Percentiles rank a stretch among this genome's conserved stretches.
Conservation (phyloP, 2,888 invertebrate species). For the Heliconius ethilla region DNA sequence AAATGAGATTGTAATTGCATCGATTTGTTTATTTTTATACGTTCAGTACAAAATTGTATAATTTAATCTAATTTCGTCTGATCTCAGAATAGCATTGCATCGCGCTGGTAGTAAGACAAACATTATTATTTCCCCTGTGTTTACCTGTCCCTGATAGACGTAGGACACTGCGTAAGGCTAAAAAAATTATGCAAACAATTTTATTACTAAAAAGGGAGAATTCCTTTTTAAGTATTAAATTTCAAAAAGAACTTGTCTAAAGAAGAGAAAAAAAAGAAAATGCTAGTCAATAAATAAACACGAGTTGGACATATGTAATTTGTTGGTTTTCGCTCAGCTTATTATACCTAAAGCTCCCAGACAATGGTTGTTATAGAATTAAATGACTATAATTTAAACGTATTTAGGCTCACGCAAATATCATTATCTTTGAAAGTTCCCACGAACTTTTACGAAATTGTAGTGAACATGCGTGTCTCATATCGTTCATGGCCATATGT, state of each 20-base stretch:
- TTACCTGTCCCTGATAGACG: too few species aligned
- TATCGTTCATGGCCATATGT: background rate
- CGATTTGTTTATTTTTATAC: conserved; percentile 44
- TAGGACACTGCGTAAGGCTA: too few species aligned
- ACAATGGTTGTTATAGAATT: conserved; percentile 27
- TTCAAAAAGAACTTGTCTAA: background rate
- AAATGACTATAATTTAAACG: conserved; percentile 27
- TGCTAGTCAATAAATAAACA: background rate
- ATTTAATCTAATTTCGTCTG: background rate
- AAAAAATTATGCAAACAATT: too few species aligned
- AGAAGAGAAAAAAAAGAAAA: background rate
- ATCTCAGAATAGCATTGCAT: background rate
- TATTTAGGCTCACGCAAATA: conserved; percentile 27
- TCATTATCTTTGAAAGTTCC: conserved; percentile 25
- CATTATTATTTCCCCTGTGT: too few species aligned
- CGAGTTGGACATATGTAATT: background rate
- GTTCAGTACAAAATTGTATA: background rate
- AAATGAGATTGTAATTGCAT: conserved; percentile 60
- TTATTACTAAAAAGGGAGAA: too few species aligned
- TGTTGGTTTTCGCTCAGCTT: conserved; percentile 1
- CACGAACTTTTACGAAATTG: conserved; percentile 17
- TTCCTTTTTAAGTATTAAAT: background rate
- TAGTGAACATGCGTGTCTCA: background rate
- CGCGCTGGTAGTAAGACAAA: too few species aligned
- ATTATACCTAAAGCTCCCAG: background rate